Conservation (phyloP, 1,140 invertebrate genomes). For the Laupala kohalensis region DNA sequence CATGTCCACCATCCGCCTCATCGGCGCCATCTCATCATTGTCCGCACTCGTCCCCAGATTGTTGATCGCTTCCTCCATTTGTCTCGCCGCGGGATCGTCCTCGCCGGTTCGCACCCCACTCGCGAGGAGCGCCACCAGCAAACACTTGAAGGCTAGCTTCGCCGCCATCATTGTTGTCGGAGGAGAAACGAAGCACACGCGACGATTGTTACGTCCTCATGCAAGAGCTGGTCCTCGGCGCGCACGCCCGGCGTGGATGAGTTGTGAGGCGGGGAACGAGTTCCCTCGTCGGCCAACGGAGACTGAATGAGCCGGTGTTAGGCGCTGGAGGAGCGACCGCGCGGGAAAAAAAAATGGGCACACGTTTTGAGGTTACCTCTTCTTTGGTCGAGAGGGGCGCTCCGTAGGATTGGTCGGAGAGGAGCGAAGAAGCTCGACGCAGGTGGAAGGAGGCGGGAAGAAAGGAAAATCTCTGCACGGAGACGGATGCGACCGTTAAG, state of each 20-base stretch:
- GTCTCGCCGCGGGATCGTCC: background rate
- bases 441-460: too few species aligned
- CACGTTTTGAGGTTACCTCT: conserved; percentile 5
- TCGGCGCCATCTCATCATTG: background rate
- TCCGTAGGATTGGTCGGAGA: too few species aligned
- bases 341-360: background rate
- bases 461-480: too few species aligned
- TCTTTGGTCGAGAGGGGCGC: too few species aligned
- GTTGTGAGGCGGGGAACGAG: background rate
- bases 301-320: background rate
- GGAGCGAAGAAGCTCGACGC: too few species aligned
- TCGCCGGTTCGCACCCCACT: background rate
- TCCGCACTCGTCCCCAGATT: background rate
- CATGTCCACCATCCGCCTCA: background rate
- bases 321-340: background rate
- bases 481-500: too few species aligned
- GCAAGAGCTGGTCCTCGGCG: background rate
- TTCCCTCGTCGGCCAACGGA: background rate
- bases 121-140: background rate
- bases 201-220: background rate
- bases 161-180: background rate
- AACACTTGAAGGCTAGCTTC: background rate
- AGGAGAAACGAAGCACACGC: background rate
- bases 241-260: background rate
- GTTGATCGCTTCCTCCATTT: background rate